These are phyloP conservation scores for Columbina picui DNA, from an alignment of 2,113 vertebrate genomes.

Conservation along the genomic window DNA sequence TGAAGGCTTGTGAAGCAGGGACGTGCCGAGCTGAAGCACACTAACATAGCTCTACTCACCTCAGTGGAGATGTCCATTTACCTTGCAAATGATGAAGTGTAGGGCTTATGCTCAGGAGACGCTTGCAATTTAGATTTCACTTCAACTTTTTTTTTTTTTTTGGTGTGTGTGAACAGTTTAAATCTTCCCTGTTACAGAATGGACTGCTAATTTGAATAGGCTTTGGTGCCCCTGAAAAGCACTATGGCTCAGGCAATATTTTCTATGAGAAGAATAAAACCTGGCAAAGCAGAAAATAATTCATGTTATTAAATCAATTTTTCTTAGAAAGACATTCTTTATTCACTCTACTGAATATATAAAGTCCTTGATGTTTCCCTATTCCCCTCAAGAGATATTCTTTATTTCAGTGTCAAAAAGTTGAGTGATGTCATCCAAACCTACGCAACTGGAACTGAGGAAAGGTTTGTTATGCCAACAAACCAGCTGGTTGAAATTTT, in stretches of 20 bases:
- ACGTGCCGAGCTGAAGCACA: background rate
- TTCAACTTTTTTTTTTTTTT: background rate
- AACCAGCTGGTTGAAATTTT: background rate
- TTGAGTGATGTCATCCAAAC: background rate
- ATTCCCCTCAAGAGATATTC: background rate
- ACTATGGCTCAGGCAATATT: background rate
- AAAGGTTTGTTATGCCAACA: background rate
- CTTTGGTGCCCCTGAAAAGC: background rate
- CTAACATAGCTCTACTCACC: background rate
- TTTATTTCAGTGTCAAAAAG: background rate
- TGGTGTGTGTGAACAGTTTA: background rate
- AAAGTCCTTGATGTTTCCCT: background rate
- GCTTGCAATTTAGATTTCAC: background rate
- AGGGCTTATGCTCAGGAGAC: background rate
- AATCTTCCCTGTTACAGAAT: background rate
- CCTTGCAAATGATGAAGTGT: fast-evolving
- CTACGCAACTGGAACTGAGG: background rate
- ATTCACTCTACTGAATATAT: background rate
- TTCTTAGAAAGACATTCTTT: background rate
- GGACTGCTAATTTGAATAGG: background rate
- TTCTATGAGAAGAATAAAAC: background rate
- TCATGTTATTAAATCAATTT: background rate
- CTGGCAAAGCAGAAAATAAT: slow-evolving; percentile 26
- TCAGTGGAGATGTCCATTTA: background rate
- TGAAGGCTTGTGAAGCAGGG: background rate